A percentile compares a stretch with the other conserved stretches of the same genome.
These are phyloP conservation scores for Willisornis vidua DNA, from an alignment of 2,113 vertebrate genomes.

Conservation along the genomic window DNA sequence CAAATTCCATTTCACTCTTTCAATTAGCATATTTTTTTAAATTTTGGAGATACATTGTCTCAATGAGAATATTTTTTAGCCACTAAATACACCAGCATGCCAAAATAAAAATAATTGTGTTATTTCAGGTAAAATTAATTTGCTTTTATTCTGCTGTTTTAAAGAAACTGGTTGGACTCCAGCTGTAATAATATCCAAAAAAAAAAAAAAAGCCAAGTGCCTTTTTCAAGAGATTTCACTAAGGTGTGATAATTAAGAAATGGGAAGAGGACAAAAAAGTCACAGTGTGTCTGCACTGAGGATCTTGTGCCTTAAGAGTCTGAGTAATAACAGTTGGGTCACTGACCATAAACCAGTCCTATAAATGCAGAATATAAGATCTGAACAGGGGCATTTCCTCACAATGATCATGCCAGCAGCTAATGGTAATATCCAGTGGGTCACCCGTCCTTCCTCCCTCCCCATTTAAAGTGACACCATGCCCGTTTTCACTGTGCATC, in stretches of 20 bases:
- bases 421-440: slow-evolving; percentile 8
- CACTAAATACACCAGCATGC: background rate
- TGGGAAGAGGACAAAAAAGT: background rate
- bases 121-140: slow-evolving; percentile 4
- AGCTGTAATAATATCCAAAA: background rate
- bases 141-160: background rate
- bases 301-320: background rate
- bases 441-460: slow-evolving; percentile 13
- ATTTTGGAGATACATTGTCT: background rate
- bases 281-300: background rate
- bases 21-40: background rate
- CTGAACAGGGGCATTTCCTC: slow-evolving; percentile 43
- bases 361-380: slow-evolving; percentile 67
- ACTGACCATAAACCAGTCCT: slow-evolving; percentile 42
- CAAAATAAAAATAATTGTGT: background rate
- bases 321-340: slow-evolving; percentile 49
- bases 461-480: slow-evolving; percentile 67
- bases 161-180: background rate
- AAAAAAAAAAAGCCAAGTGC: background rate
- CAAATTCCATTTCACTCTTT: background rate
- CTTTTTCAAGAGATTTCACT: background rate
- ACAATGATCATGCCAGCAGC: slow-evolving; percentile 35
- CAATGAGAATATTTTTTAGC: background rate
- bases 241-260: slow-evolving; percentile 11
- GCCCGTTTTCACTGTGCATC: slow-evolving; percentile 66